These are phyloP conservation scores for Caradrina kadenii DNA, from an alignment of 2,888 invertebrate species.

Conservation along the genomic window DNA sequence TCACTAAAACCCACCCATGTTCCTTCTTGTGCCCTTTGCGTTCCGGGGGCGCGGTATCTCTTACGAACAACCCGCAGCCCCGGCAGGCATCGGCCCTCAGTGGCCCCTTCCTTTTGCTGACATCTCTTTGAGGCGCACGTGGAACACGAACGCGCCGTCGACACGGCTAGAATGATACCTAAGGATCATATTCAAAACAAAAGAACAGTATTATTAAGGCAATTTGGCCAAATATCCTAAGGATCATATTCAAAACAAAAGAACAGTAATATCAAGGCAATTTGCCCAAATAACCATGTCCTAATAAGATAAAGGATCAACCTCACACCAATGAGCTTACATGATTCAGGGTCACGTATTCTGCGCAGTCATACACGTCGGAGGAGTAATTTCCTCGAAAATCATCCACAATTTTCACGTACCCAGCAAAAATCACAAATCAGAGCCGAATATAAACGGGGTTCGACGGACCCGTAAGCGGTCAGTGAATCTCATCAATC, in stretches of 20 bases:
- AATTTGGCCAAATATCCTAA: too few relatives aligned
- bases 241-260: background rate
- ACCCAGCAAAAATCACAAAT: constrained; percentile 60
- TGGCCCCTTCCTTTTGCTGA: too few relatives aligned
- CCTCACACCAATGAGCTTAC: constrained; percentile 7
- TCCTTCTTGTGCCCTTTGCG: too few relatives aligned
- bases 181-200: too few relatives aligned
- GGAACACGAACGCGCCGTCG: too few relatives aligned
- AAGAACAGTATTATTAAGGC: too few relatives aligned
- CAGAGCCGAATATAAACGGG: constrained; percentile 62
- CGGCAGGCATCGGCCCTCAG: too few relatives aligned
- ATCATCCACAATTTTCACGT: constrained; percentile 48
- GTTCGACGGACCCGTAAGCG: constrained; percentile 71
- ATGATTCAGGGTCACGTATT: constrained; percentile 35
- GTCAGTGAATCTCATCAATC: constrained; percentile 84
- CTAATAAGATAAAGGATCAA: constrained; percentile 39
- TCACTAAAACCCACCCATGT: too few relatives aligned
- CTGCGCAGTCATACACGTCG: constrained; percentile 40
- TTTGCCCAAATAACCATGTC: constrained; percentile 22
- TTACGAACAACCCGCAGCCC: too few relatives aligned
- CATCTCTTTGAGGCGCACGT: too few relatives aligned
- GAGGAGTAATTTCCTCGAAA: constrained; percentile 45
- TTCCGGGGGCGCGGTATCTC: too few relatives aligned
- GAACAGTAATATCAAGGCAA: constrained; percentile 6
- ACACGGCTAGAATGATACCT: too few relatives aligned